Evolutionary conservation across 2,113 vertebrate species (phyloP).

Genomic region (Cyanistes caeruleus): DNA sequence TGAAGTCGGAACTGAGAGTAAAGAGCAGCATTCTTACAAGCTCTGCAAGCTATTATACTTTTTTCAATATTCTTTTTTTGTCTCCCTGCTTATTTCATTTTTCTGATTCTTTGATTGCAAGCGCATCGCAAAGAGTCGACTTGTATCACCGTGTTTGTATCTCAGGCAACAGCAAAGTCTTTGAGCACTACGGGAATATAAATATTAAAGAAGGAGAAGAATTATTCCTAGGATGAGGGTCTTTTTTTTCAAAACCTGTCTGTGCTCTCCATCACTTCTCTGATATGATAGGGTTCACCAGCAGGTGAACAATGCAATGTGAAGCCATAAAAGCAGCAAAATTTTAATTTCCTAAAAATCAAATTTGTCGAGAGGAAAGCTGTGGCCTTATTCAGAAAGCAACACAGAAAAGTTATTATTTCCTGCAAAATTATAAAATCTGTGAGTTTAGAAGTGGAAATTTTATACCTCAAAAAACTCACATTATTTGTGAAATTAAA

Average conservation of each 20-base stretch:
- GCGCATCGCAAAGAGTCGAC: background rate
- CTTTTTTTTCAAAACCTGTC: background rate
- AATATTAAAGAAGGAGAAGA: constrained; percentile 37
- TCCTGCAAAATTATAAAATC: background rate
- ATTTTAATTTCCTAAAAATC: background rate
- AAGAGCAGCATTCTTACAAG: background rate
- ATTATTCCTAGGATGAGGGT: background rate
- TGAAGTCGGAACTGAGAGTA: background rate
- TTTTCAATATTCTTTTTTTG: background rate
- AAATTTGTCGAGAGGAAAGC: background rate
- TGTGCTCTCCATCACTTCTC: background rate
- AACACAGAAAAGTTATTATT: background rate
- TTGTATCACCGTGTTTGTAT: background rate
- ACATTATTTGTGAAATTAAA: constrained; percentile 2
- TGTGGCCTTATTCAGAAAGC: background rate
- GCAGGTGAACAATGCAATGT: background rate
- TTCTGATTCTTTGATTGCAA: background rate
- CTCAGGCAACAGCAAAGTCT: background rate
- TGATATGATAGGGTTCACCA: background rate
- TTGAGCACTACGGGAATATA: background rate
- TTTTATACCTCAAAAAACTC: background rate
- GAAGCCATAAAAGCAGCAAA: background rate
- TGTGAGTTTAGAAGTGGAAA: background rate
- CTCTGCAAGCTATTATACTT: background rate
- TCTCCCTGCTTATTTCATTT: background rate